phyloP scores from a whole-genome alignment of 2,888 invertebrate genomes.

The Drosophila eohydei region DNA sequence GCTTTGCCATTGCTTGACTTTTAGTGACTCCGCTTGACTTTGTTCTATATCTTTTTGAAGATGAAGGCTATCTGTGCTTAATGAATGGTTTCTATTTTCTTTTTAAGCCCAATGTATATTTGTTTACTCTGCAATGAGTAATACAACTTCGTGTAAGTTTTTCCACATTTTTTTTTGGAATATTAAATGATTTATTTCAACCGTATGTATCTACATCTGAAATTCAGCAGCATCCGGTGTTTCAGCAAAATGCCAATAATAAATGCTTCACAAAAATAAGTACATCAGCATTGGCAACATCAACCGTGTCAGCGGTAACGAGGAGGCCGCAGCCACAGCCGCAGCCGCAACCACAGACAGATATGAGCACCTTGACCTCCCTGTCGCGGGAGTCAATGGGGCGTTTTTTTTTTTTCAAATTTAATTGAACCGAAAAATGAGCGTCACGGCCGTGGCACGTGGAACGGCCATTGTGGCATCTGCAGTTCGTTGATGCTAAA shows the following conservation, averaged over 20 bases:
- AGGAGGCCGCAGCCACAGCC: constrained; percentile 31
- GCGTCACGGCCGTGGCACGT: constrained; percentile 42
- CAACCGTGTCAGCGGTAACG: constrained; percentile 16
- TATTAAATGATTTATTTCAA: not conserved
- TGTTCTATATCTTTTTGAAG: not conserved
- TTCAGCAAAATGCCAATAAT: constrained; percentile 25
- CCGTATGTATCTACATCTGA: not conserved
- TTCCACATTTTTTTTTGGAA: not conserved
- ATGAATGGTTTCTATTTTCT: no score
- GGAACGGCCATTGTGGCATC: constrained; percentile 21
- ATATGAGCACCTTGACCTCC: constrained; percentile 70
- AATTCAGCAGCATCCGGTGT: constrained; percentile 32
- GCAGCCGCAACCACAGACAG: constrained; percentile 10
- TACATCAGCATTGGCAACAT: constrained; percentile 29
- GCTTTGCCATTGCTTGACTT: not conserved
- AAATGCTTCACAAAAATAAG: constrained; percentile 35
- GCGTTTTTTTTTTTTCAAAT: constrained; percentile 62
- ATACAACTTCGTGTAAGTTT: not conserved
- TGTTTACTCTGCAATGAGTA: not conserved
- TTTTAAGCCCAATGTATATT: not conserved
- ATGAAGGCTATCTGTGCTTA: not conserved
- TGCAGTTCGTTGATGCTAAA: constrained; percentile 36
- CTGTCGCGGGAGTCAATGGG: constrained; percentile 35
- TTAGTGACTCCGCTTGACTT: constrained; percentile 4
- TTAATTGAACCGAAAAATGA: constrained; percentile 60